Evolutionary conservation across 2,888 invertebrate species (phyloP), one percentile per base, ranked within the genome.

Genomic region (Callyntrura sp.): DNA sequence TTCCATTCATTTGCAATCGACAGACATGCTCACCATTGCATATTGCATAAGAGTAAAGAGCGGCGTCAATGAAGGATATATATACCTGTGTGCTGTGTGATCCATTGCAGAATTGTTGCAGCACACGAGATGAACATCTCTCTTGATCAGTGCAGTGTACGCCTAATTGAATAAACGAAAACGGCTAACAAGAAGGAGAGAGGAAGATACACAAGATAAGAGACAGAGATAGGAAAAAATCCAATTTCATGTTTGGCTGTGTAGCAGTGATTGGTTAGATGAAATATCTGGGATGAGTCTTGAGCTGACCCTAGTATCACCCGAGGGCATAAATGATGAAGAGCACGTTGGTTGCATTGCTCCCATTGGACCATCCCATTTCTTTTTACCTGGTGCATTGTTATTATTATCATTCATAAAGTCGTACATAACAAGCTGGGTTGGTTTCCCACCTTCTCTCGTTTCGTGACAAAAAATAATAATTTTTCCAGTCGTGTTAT

Each of bases 401-500:
- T 79, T 62, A 85, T 91, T 62, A 85, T 91, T 90, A 91, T 92
- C 91, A 91, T 92, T 92, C 88, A 92, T 91, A 91, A 91, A 89
- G 88, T 76, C 73, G n/a, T 76, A 48, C n/a, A 43, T 17, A 70
- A 14, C 43, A 43, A 17, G 35, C 55, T 85, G 85, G 65, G 70
- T 88, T 90, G 55, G 76, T 89, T 88, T 90, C 90, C 92, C 89
- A 90, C 90, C 91, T 91, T 88, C 86, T 88, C 86, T 82, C 88
- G 76, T 83, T 85, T 79, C 68, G 57, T 55, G 84, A 73, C 83
- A 83, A 43, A 83, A 83, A 82, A 83, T 43, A 17, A 1, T 25
- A 6, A 65, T 43, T 68, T n/a, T 51, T 51, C 45, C 25, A 83
- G 65, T 68, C 14, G 73, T n/a, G 12, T 45, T 76, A 48, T 48